Evolutionary conservation across 1,140 invertebrate species (phyloP).

Genomic region (Ceratina australensis): DNA sequence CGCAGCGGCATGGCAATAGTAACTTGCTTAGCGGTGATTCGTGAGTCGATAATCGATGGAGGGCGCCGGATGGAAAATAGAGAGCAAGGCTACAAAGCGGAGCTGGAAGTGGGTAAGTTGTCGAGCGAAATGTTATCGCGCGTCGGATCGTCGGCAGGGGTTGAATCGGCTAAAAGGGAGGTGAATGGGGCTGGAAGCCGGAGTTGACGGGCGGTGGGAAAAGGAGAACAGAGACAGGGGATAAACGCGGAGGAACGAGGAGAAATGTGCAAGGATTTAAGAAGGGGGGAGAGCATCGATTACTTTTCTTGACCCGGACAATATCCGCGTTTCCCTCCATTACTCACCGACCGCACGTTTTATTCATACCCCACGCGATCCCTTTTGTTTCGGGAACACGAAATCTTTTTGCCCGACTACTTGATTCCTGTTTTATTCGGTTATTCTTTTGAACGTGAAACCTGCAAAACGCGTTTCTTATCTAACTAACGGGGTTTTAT

Average conservation of each 20-base stretch:
- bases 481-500: too few relatives aligned
- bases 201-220: constrained; percentile 63
- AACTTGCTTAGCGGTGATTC: constrained; percentile 52
- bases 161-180: constrained; percentile 72
- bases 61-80: constrained; percentile 53
- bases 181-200: constrained; percentile 73
- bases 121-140: constrained; percentile 78
- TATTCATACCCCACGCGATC: neutral
- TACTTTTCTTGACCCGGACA: constrained; percentile 77
- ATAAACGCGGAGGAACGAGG: constrained; percentile 51
- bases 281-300: constrained; percentile 71
- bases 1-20: constrained; percentile 9
- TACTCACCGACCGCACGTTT: constrained; percentile 2
- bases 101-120: constrained; percentile 74
- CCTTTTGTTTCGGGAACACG: neutral
- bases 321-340: constrained; percentile 60
- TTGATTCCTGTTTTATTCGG: too few relatives aligned
- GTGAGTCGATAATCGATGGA: constrained; percentile 63
- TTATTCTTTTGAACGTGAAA: too few relatives aligned
- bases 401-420: neutral
- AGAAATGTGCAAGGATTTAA: constrained; percentile 58
- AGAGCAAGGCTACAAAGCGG: constrained; percentile 64
- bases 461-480: too few relatives aligned
- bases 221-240: constrained; percentile 52
- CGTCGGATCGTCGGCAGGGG: constrained; percentile 69